Evolutionary conservation across 30 jellyfish, hydroid and myxozoan species (phyloP).

Genomic region (Cassiopea andromeda): DNA sequence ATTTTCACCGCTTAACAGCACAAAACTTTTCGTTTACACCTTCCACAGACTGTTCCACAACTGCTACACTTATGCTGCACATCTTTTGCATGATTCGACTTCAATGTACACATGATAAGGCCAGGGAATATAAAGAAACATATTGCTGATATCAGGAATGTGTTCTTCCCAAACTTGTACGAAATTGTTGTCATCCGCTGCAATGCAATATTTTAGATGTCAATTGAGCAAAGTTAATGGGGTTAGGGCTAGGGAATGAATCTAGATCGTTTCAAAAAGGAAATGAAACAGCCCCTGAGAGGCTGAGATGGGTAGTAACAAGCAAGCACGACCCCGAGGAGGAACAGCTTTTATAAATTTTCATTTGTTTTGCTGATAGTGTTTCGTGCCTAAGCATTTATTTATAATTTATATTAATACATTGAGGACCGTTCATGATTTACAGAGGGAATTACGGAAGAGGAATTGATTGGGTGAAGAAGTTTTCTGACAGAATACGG

Average conservation of each 20-base stretch:
- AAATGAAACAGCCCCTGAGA: too few species aligned
- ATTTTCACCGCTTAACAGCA: background rate
- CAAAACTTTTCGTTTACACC: slow-evolving; percentile 12
- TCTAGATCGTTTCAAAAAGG: too few species aligned
- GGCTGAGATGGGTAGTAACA: too few species aligned
- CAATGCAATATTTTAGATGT: background rate
- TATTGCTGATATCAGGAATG: slow-evolving; percentile 31
- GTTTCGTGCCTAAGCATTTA: too few species aligned
- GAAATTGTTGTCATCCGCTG: slow-evolving; percentile 53
- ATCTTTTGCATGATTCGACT: slow-evolving; percentile 33
- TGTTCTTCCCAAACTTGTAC: slow-evolving; percentile 35
- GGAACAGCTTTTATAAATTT: too few species aligned
- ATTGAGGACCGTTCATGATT: too few species aligned
- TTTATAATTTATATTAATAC: too few species aligned
- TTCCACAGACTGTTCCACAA: slow-evolving; percentile 23
- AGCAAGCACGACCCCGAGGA: too few species aligned
- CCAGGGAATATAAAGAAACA: slow-evolving; percentile 53
- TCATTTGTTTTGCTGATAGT: too few species aligned
- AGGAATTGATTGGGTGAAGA: too few species aligned
- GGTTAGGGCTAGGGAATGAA: background rate
- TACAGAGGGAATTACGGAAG: too few species aligned
- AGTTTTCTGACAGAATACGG: too few species aligned
- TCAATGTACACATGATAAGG: slow-evolving; percentile 5
- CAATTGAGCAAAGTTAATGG: background rate
- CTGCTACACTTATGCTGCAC: slow-evolving; percentile 55